Evolutionary conservation across 2,888 invertebrate genomes (phyloP).

Genomic region (Pecten maximus): DNA sequence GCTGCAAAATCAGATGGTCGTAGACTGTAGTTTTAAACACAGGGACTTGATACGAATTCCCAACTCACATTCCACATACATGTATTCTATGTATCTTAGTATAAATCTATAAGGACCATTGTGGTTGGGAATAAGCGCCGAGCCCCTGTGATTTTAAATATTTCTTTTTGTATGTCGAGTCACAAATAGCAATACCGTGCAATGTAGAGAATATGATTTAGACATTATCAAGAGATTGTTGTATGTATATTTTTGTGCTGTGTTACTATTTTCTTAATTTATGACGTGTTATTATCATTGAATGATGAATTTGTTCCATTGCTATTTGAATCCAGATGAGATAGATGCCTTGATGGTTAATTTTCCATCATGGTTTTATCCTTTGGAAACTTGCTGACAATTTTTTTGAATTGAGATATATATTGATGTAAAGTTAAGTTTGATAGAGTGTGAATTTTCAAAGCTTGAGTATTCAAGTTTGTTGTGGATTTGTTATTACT

Average conservation of each 20-base stretch:
- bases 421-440: background rate
- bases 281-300: background rate
- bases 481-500: background rate
- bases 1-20: background rate
- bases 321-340: background rate
- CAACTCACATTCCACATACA: no score
- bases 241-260: conserved; percentile 24
- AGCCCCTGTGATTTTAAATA: background rate
- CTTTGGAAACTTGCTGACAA: background rate
- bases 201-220: background rate
- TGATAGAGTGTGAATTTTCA: background rate
- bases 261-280: background rate
- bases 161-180: background rate
- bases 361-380: background rate
- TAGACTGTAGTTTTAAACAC: background rate
- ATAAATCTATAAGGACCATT: no score
- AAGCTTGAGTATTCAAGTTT: background rate
- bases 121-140: no score
- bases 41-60: no score
- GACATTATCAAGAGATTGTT: conserved; percentile 1
- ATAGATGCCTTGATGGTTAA: no score
- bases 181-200: conserved; percentile 14
- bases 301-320: background rate
- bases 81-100: no score
- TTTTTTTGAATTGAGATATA: background rate